Evolutionary conservation across 2,797 vertebrate species (phyloP).

Genomic region (Heterohyrax brucei): DNA sequence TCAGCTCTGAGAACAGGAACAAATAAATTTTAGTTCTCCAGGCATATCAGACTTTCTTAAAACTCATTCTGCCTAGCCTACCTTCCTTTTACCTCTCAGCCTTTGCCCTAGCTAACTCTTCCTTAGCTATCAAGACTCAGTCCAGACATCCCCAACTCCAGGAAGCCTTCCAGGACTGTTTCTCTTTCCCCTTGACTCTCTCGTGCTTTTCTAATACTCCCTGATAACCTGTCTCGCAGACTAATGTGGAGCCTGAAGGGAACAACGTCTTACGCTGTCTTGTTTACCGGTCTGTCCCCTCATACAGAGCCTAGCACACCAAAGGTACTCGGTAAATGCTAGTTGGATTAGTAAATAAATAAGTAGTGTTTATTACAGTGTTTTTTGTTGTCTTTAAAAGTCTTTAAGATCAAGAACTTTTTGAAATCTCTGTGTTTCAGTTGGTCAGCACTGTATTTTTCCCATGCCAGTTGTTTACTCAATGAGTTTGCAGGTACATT

Average conservation of each 20-base stretch:
- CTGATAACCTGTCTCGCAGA: background rate
- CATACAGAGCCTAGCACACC: background rate
- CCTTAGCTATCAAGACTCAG: constrained; percentile 18
- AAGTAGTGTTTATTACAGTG: background rate
- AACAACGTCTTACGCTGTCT: background rate
- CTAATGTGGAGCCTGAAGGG: background rate
- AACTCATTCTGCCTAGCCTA: background rate
- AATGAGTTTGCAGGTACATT: background rate
- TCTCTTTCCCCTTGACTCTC: background rate
- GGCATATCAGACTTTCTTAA: background rate
- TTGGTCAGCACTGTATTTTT: background rate
- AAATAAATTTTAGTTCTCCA: background rate
- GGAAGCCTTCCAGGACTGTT: background rate
- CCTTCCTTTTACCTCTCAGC: background rate
- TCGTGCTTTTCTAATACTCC: background rate
- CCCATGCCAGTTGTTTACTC: background rate
- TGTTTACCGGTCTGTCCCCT: background rate
- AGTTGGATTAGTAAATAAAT: background rate
- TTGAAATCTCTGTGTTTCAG: background rate
- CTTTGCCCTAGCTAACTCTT: background rate
- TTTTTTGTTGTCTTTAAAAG: background rate
- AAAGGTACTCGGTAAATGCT: background rate
- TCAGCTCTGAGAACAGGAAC: background rate
- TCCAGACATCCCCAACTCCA: background rate
- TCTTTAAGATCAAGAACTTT: constrained; percentile 8